Evolutionary conservation across 1,140 invertebrate genomes (phyloP), one percentile per base, ranked within the genome.

Genomic region (Cydia strobilella): DNA sequence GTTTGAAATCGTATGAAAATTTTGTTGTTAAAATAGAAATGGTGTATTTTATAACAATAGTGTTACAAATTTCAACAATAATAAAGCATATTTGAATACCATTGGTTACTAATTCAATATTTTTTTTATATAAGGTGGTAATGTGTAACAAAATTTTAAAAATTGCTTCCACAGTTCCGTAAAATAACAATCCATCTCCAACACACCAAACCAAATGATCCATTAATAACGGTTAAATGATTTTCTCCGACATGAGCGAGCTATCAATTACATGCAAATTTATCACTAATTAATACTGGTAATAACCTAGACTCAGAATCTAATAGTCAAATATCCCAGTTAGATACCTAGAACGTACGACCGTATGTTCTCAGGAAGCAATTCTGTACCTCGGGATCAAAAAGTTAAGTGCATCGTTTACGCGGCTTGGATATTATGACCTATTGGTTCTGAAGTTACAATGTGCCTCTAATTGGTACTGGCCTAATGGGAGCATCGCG

Each of bases 241-340:
- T 69, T 69, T 59, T 59, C 54, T 69, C 65, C n/a, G 31, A 27
- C 63, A 31, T 66, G 12, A 31, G 15, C 27, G 31, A n/a, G 31
- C 27, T 69, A 69, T 69, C 65, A 69, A 69, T 69, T 69, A 69
- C 65, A 69, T 39, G 15, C 65, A 69, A 69, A 69, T 69, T 69
- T 69, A 69, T 69, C 65, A 35, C 65, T 69, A 69, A 69, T 69
- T 69, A 69, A 69, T 69, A 69, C 65, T 69, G 65, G 27, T 69
- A 69, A 69, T 69, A 39, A 39, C n/a, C 10, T 20, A 10, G 20
- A 59, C 54, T 59, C 20, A 59, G 54, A 59, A 59, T 59, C 54
- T 3, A 59, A 59, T 23, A 23, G 20, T 23, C 54, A 59, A 59
- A 59, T 59, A 23, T 23, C 54, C 18, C 7, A 59, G 12, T 59